phyloP scores from a whole-genome alignment of 2,888 invertebrate genomes.

The Acanthosepion lycidas region DNA sequence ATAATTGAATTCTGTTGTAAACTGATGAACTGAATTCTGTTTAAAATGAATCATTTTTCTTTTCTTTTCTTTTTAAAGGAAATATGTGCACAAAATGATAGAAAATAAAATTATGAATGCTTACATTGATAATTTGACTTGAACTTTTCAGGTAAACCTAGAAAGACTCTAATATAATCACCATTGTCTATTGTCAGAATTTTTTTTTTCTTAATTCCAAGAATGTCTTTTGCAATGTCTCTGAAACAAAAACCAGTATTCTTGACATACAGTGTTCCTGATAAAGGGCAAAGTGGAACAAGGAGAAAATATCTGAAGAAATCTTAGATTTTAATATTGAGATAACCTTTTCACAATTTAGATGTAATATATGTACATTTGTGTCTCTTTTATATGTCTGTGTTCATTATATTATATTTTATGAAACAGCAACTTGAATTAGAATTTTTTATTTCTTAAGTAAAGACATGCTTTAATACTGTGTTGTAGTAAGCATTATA shows the following conservation, averaged over 20 bases:
- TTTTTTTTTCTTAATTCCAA: neutral
- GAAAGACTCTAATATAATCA: neutral
- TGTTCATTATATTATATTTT: neutral
- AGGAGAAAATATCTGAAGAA: neutral
- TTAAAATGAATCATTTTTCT: neutral
- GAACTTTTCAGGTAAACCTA: neutral
- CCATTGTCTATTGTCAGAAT: neutral
- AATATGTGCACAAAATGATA: slow-evolving; percentile 17
- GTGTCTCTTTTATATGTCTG: neutral
- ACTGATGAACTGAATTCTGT: slow-evolving; percentile 9
- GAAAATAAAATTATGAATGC: slow-evolving; percentile 13
- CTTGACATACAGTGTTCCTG: neutral
- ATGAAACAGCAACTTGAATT: neutral
- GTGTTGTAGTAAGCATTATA: neutral
- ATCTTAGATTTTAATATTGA: slow-evolving; percentile 9
- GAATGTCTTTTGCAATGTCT: slow-evolving; percentile 4
- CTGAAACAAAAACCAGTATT: neutral
- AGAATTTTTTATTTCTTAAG: neutral
- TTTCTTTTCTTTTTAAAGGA: neutral
- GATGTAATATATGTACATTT: neutral
- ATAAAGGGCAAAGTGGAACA: neutral
- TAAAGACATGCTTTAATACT: neutral
- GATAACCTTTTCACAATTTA: neutral
- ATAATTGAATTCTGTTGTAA: neutral
- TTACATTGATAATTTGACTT: slow-evolving; percentile 33